Percentiles rank a stretch among this genome's conserved stretches.
These are phyloP conservation scores for Acanthurus leucopareius DNA, from an alignment of 2,797 vertebrate species.

Conservation along the genomic window DNA sequence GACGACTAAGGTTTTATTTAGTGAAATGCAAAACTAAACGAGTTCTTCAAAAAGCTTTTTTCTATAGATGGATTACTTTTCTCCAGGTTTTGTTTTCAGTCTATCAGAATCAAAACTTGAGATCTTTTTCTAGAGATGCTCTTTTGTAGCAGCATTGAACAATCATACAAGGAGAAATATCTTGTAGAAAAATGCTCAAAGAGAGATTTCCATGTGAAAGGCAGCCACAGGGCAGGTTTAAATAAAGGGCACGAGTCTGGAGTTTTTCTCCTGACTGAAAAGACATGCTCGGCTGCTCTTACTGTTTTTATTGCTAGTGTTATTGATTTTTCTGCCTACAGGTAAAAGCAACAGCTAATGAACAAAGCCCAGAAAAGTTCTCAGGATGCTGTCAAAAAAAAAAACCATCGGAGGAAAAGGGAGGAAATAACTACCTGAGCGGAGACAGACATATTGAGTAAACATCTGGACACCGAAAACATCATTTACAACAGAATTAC, in stretches of 20 bases:
- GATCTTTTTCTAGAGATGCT: not conserved
- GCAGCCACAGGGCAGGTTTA: conserved; percentile 6
- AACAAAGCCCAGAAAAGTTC: conserved; percentile 27
- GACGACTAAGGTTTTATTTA: too few relatives aligned
- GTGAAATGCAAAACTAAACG: too few relatives aligned
- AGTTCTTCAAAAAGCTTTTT: too few relatives aligned
- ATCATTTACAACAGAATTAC: not conserved
- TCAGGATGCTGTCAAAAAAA: conserved; percentile 23
- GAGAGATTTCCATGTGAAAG: not conserved
- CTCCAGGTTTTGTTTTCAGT: not conserved
- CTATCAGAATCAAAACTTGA: not conserved
- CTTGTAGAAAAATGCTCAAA: not conserved
- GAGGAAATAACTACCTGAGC: conserved; percentile 12
- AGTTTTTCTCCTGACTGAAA: conserved; percentile 1
- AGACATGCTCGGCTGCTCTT: conserved; percentile 19
- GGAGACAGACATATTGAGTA: not conserved
- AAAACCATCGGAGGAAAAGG: not conserved
- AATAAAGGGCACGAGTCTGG: conserved; percentile 1
- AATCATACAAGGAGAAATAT: not conserved
- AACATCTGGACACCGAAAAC: not conserved
- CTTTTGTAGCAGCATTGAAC: not conserved
- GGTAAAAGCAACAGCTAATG: conserved; percentile 41
- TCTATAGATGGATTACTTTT: too few relatives aligned
- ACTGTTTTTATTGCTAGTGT: conserved; percentile 10
- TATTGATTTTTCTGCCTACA: conserved; percentile 51